Percentiles rank a stretch among this genome's conserved stretches.
Conservation (phyloP, 2,888 invertebrate genomes). For the Synanthedon vespiformis region DNA sequence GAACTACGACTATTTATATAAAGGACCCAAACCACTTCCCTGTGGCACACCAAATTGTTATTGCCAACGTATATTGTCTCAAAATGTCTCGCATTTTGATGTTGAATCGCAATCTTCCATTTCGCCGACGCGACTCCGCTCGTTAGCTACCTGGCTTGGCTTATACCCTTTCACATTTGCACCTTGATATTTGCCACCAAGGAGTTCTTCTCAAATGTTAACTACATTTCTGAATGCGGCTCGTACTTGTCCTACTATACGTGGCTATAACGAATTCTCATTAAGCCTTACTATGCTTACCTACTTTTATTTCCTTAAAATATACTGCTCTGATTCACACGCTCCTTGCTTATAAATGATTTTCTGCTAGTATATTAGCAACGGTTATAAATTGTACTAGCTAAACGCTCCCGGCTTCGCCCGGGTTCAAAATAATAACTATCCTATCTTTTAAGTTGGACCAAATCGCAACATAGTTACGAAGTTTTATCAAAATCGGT, state of each 20-base stretch:
- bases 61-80: conserved; percentile 21
- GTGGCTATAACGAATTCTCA: neutral
- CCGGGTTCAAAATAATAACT: too few relatives aligned
- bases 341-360: too few relatives aligned
- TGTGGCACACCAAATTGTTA: conserved; percentile 22
- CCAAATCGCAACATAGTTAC: too few relatives aligned
- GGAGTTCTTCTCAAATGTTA: neutral
- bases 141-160: neutral
- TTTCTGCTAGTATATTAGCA: too few relatives aligned
- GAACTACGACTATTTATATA: neutral
- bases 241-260: neutral
- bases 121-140: neutral
- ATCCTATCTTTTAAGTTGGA: too few relatives aligned
- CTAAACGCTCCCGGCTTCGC: too few relatives aligned
- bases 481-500: too few relatives aligned
- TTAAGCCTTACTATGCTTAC: neutral
- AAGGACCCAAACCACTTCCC: neutral
- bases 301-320: neutral
- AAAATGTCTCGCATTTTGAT: neutral
- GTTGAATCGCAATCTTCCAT: neutral
- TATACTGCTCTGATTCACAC: neutral
- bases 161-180: neutral
- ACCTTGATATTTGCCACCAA: neutral
- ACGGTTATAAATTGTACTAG: neutral
- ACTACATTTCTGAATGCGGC: neutral